Evolutionary conservation across 2,888 invertebrate species (phyloP), one percentile per base, ranked within the genome.

Genomic region (Agrenia bidenticulata): DNA sequence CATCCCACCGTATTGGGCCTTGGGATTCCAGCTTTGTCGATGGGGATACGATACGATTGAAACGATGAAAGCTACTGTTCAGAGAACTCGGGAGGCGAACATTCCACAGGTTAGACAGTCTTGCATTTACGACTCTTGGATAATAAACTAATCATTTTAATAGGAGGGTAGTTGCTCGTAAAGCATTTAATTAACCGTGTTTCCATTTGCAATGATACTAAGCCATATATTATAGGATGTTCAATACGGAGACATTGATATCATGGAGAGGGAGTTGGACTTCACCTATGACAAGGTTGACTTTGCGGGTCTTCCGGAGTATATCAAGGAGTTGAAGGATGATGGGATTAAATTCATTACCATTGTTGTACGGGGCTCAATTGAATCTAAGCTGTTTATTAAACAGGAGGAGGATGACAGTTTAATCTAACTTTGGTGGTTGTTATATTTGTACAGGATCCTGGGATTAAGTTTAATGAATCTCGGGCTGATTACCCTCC

Each of bases 1-100:
- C 77, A 84, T 94, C 84, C 93, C 93, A 1, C 92, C 94, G 0
- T 91, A 89, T 78, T 94, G 94, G 93, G 83, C 88, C 13, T 83
- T 94, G 0, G 94, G 94, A 1, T 94, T 92, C 80, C 94, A 94
- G 80, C 81, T 94, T 42, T 90, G 90, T 83, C 86, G 64, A 5
- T 87, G 80, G 78, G 87, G 88, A 17, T 89, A 90, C 77, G 84
- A 84, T 61, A 84, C 84, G 26, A 78, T 89, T 66, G 86, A 87
- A 63, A 82, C 83, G 7, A 89, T 89, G 0, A 83, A 81, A 72
- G 81, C 82, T 66, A 85, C 89, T 0, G 87, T 87, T 86, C 82
- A 86, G 72, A 81, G 85, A 72, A 90, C 87, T 58, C 83, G 86
- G 69, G 85, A 85, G 63, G 89, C 88, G 21, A 86, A 86, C 13